A percentile compares a stretch with the other conserved stretches of the same genome.
Conservation (phyloP, 2,888 invertebrate species). For the Ophion costatus region DNA sequence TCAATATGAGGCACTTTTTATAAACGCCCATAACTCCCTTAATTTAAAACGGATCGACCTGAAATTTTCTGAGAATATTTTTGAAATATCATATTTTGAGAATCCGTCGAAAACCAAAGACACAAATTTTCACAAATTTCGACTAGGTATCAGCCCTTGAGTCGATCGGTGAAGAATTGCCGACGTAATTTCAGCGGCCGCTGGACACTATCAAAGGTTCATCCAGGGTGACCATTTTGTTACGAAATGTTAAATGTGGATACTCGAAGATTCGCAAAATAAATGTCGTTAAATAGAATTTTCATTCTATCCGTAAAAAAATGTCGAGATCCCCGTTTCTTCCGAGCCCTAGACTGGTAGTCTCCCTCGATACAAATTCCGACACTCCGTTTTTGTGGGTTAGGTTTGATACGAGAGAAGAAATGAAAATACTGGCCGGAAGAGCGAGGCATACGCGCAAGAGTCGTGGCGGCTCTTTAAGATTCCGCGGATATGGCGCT, state of each 20-base stretch:
- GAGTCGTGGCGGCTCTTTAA: conserved; percentile 60
- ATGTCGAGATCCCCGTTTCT: not conserved
- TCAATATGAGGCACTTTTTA: too few species aligned
- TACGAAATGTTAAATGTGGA: not conserved
- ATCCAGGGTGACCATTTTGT: not conserved
- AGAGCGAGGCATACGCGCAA: conserved; percentile 6
- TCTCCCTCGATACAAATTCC: too few species aligned
- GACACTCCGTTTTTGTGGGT: conserved; percentile 4
- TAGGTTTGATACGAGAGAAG: conserved; percentile 1
- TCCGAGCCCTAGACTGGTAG: not conserved
- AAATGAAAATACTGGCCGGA: conserved; percentile 12
- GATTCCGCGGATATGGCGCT: conserved; percentile 67
- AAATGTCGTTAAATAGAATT: not conserved
- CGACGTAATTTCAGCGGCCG: too few species aligned
- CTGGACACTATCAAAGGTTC: not conserved
- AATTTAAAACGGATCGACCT: too few species aligned
- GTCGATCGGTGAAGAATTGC: too few species aligned
- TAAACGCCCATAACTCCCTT: too few species aligned
- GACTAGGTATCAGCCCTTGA: too few species aligned
- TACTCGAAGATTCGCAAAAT: not conserved
- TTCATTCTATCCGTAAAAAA: not conserved
- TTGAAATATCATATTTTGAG: too few species aligned
- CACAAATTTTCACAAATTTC: too few species aligned
- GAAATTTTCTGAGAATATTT: too few species aligned
- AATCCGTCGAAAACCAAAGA: too few species aligned